Conservation (phyloP, 2,888 invertebrate genomes). For the Philonicus albiceps region DNA sequence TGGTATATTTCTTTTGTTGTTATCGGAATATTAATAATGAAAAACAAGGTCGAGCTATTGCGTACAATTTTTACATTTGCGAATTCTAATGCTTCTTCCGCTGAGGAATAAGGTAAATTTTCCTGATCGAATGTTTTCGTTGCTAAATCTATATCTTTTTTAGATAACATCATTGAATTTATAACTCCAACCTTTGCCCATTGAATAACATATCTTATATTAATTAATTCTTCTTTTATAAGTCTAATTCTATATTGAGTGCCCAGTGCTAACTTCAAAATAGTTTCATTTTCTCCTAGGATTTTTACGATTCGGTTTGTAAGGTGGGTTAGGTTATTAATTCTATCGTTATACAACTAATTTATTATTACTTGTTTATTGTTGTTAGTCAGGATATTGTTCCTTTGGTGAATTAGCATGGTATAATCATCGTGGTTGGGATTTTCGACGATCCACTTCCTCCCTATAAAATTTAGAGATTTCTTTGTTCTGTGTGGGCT, state of each 20-base stretch:
- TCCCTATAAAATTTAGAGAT: not conserved
- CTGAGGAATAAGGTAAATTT: conserved; percentile 47
- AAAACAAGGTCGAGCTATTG: too few relatives aligned
- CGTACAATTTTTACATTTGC: too few relatives aligned
- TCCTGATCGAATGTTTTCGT: conserved; percentile 45
- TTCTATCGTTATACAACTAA: conserved; percentile 20
- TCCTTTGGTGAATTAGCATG: conserved; percentile 10
- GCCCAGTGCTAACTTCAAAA: not conserved
- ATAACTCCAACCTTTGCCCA: too few relatives aligned
- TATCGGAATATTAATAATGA: conserved; percentile 48
- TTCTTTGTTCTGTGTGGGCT: not conserved
- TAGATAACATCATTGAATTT: too few relatives aligned
- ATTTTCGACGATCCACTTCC: conserved; percentile 30
- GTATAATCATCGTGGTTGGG: too few relatives aligned
- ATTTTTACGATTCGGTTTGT: not conserved
- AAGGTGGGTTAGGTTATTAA: conserved; percentile 28
- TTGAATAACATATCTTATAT: conserved; percentile 46
- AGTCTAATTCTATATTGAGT: conserved; percentile 39
- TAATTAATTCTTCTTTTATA: too few relatives aligned
- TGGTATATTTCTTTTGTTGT: conserved; percentile 46
- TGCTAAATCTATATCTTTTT: too few relatives aligned
- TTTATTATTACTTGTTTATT: conserved; percentile 37
- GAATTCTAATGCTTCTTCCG: conserved; percentile 50
- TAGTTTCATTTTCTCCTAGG: not conserved
- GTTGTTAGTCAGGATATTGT: conserved; percentile 19